Evolutionary conservation across 2,888 invertebrate species (phyloP).

Genomic region (Hyalella azteca): DNA sequence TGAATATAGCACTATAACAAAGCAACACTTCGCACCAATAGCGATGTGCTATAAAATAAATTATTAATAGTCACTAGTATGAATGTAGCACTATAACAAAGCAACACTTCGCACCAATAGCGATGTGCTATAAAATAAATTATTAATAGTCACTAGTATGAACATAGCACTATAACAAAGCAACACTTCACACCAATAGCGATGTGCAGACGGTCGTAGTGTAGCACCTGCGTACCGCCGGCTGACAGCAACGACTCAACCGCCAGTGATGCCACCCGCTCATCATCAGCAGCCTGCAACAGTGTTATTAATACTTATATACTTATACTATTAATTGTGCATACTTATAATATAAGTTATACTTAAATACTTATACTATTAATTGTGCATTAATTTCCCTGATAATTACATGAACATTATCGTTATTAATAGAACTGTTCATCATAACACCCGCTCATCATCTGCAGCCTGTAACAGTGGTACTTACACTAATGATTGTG

Average conservation of each 20-base stretch:
- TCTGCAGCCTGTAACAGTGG: too few relatives aligned
- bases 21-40: too few relatives aligned
- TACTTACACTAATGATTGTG: too few relatives aligned
- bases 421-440: too few relatives aligned
- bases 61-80: neutral
- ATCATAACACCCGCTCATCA: too few relatives aligned
- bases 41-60: neutral
- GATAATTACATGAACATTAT: too few relatives aligned
- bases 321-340: too few relatives aligned
- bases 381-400: too few relatives aligned
- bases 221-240: constrained; percentile 75
- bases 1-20: neutral
- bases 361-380: too few relatives aligned
- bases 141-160: neutral
- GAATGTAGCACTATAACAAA: neutral
- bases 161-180: neutral
- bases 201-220: constrained; percentile 83
- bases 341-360: too few relatives aligned
- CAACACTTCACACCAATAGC: constrained; percentile 79
- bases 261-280: constrained; percentile 74
- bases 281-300: constrained; percentile 74
- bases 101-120: too few relatives aligned
- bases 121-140: neutral
- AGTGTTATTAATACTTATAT: too few relatives aligned
- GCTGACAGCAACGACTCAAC: constrained; percentile 81